Evolutionary conservation across 2,888 invertebrate species (phyloP).

Genomic region (Aphodius sticticus): DNA sequence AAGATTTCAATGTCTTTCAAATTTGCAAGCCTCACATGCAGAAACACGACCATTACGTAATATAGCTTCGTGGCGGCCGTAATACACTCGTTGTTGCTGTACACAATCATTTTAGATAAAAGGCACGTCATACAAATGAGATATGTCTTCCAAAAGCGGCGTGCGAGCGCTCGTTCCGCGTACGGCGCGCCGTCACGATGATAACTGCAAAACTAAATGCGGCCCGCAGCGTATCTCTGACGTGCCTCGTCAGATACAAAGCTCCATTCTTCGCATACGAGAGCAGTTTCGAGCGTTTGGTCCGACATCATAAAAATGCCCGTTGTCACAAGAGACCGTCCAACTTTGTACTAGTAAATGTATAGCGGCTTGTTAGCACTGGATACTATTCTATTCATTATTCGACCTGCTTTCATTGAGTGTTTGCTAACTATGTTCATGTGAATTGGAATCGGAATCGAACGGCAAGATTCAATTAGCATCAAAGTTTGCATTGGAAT

Average conservation of each 20-base stretch:
- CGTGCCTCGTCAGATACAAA: neutral
- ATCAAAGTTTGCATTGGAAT: neutral
- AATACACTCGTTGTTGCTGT: neutral
- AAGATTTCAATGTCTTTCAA: too few species aligned
- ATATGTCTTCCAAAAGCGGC: neutral
- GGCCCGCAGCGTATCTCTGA: neutral
- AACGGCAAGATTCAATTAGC: neutral
- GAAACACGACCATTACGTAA: neutral
- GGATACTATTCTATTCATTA: neutral
- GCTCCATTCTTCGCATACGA: slow-evolving; percentile 4
- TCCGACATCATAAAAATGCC: neutral
- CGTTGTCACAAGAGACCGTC: neutral
- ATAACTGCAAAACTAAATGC: slow-evolving; percentile 4
- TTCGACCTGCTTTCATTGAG: neutral
- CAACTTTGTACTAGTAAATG: neutral
- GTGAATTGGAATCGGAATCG: neutral
- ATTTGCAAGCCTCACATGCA: neutral
- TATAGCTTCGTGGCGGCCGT: neutral
- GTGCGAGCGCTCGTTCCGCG: neutral
- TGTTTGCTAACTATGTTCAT: neutral
- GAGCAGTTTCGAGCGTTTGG: neutral
- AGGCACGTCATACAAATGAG: neutral
- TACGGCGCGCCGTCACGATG: neutral
- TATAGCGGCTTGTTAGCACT: neutral
- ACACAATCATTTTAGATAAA: slow-evolving; percentile 4